phyloP scores from a whole-genome alignment of 1,140 invertebrate genomes.

The Lineus longissimus region DNA sequence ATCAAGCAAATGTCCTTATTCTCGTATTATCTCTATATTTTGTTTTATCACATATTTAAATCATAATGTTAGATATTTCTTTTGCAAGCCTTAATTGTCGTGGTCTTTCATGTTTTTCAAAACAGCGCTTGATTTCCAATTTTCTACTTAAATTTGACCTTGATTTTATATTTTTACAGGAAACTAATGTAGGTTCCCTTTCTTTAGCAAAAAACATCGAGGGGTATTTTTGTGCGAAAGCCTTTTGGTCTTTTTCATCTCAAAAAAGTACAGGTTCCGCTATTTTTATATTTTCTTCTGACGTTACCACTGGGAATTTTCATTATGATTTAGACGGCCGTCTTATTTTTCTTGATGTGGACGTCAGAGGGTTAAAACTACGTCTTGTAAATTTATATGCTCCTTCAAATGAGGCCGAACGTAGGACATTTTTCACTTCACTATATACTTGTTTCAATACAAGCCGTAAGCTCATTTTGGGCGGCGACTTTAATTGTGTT shows the following conservation, averaged over 20 bases:
- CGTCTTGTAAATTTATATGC: slow-evolving; percentile 9
- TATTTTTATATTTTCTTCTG: neutral
- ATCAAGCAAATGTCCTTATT: too few relatives aligned
- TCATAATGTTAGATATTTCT: too few relatives aligned
- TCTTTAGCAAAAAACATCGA: too few relatives aligned
- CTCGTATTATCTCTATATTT: too few relatives aligned
- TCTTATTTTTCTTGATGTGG: neutral
- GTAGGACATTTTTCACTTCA: neutral
- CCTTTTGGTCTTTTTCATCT: neutral
- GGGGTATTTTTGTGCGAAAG: neutral
- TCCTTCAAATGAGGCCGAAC: neutral
- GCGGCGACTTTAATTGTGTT: slow-evolving; percentile 13
- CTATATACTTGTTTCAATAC: neutral
- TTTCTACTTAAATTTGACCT: too few relatives aligned
- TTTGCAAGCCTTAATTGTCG: too few relatives aligned
- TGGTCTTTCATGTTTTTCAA: too few relatives aligned
- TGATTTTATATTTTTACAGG: too few relatives aligned
- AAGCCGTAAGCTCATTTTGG: neutral
- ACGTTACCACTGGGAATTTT: neutral
- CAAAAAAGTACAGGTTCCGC: neutral
- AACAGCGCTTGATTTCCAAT: too few relatives aligned
- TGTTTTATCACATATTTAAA: too few relatives aligned
- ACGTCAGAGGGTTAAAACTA: neutral
- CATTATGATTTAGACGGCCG: slow-evolving; percentile 6
- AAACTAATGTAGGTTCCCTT: too few relatives aligned